Conservation (phyloP, 2,797 vertebrate genomes). For the Craterocephalus amniculus region DNA sequence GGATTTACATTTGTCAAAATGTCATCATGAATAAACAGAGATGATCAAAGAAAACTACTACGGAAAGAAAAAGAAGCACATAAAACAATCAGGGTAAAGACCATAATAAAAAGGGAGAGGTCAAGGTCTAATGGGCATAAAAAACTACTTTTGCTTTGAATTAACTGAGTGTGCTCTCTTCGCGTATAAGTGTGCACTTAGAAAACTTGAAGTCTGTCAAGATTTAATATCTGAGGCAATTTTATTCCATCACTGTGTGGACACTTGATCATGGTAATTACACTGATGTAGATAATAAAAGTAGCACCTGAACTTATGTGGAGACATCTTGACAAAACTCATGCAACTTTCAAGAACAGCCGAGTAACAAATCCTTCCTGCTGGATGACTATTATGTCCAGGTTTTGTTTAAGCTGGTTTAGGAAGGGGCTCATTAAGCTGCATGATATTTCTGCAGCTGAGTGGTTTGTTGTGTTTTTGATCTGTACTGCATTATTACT, state of each 20-base stretch:
- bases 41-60: conserved; percentile 11
- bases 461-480: too few species aligned
- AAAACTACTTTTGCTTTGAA: conserved; percentile 62
- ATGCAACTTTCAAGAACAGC: neutral
- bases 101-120: conserved; percentile 38
- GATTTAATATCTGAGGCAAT: neutral
- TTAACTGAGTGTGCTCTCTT: conserved; percentile 27
- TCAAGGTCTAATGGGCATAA: conserved; percentile 25
- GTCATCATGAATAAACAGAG: conserved; percentile 30
- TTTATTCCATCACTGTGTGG: neutral
- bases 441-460: neutral
- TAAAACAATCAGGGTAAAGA: conserved; percentile 24
- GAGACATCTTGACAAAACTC: neutral
- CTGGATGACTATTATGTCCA: neutral
- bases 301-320: neutral
- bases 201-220: neutral
- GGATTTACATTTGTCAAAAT: conserved; percentile 17
- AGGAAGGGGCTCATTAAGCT: neutral
- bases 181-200: conserved; percentile 23
- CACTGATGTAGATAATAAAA: neutral
- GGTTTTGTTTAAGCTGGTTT: neutral
- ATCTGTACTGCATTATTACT: too few species aligned
- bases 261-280: neutral
- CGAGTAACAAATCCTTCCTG: neutral
- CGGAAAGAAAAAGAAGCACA: conserved; percentile 13